phyloP scores from a whole-genome alignment of 2,113 vertebrate species.

The Zingel zingel region DNA sequence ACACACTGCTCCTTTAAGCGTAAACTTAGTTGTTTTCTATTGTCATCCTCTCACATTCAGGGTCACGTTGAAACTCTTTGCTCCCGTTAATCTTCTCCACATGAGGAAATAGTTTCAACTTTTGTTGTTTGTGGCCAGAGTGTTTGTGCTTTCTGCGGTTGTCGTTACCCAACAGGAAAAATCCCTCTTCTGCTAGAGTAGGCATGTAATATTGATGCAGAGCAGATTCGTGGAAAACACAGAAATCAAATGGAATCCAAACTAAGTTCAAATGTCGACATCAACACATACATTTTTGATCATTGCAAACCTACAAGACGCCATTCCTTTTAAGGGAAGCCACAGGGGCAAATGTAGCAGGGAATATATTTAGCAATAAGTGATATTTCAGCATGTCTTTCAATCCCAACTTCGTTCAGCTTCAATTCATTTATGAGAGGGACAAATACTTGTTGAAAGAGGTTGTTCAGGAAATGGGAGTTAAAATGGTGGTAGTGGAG shows the following conservation, averaged over 20 bases:
- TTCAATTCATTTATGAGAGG: conserved; percentile 78
- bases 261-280: conserved; percentile 80
- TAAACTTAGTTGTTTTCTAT: conserved; percentile 15
- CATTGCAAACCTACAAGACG: conserved; percentile 67
- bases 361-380: conserved; percentile 81
- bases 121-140: conserved; percentile 69
- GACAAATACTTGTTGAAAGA: conserved; percentile 76
- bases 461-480: conserved; percentile 68
- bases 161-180: conserved; percentile 55
- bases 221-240: conserved; percentile 73
- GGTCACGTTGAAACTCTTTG: not conserved
- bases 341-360: conserved; percentile 45
- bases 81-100: conserved; percentile 45
- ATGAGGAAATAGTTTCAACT: conserved; percentile 67
- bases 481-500: conserved; percentile 53
- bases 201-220: conserved; percentile 83
- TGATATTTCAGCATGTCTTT: conserved; percentile 74
- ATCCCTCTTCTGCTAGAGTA: conserved; percentile 54
- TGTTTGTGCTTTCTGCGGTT: conserved; percentile 73
- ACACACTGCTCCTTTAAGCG: not conserved
- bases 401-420: conserved; percentile 63
- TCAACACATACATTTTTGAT: conserved; percentile 82
- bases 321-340: conserved; percentile 66
- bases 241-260: conserved; percentile 80
- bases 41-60: conserved; percentile 8